Conservation (phyloP, 2,888 invertebrate genomes). For the Baronia brevicornis region DNA sequence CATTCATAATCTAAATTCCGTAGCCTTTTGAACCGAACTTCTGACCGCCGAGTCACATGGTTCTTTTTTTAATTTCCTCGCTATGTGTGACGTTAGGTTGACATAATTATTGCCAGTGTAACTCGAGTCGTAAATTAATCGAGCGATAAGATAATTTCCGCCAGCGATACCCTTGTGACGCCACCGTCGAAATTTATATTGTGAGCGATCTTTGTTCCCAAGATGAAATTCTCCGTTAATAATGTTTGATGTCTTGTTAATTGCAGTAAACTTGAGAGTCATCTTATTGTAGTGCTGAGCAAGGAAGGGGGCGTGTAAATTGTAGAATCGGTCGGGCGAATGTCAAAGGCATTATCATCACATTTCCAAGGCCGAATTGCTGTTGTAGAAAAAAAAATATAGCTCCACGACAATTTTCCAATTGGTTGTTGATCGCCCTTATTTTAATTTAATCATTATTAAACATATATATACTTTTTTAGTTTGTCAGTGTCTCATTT, state of each 20-base stretch:
- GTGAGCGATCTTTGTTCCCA: constrained; percentile 21
- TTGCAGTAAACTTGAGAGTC: too few species aligned
- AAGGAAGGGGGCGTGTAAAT: background rate
- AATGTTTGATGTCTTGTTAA: constrained; percentile 8
- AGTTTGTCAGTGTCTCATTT: constrained; percentile 26
- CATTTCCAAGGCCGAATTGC: constrained; percentile 28
- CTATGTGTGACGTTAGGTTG: constrained; percentile 17
- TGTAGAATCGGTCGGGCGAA: background rate
- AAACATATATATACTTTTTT: constrained; percentile 39
- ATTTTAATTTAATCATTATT: constrained; percentile 35
- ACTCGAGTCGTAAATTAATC: constrained; percentile 38
- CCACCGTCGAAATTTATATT: constrained; percentile 27
- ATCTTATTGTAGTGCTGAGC: too few species aligned
- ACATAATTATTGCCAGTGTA: constrained; percentile 20
- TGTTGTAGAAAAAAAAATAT: constrained; percentile 75
- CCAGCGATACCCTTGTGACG: constrained; percentile 29
- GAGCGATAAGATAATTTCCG: constrained; percentile 40
- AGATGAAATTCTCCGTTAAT: too few species aligned
- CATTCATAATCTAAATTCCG: too few species aligned
- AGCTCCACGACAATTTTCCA: constrained; percentile 49
- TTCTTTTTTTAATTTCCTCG: constrained; percentile 15
- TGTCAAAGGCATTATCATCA: constrained; percentile 6
- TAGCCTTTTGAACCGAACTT: too few species aligned
- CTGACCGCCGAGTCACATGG: too few species aligned
- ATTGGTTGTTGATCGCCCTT: constrained; percentile 15